A percentile compares a stretch with the other conserved stretches of the same genome.
These are phyloP conservation scores for Pseudochirops corinnae DNA, from an alignment of 2,797 vertebrate species.

Conservation along the genomic window DNA sequence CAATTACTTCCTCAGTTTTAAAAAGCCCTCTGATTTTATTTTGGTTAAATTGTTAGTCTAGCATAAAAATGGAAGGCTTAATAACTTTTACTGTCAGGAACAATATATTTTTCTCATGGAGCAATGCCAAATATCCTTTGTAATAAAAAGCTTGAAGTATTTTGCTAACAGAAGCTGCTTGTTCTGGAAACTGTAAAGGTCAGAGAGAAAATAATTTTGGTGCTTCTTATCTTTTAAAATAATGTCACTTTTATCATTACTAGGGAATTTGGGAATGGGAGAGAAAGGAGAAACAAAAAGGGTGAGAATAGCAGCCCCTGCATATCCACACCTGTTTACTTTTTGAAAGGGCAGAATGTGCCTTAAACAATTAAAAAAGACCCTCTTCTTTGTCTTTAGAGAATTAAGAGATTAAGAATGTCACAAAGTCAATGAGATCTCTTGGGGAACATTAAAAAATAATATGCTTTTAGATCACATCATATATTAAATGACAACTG, in stretches of 20 bases:
- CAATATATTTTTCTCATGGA: constrained; percentile 73
- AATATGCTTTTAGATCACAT: constrained; percentile 87
- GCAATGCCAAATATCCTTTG: constrained; percentile 80
- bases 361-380: constrained; percentile 80
- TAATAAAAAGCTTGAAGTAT: constrained; percentile 84
- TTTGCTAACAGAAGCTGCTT: constrained; percentile 83
- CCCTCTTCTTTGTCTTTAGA: constrained; percentile 83
- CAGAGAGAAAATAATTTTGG: constrained; percentile 86
- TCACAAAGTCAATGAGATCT: constrained; percentile 86
- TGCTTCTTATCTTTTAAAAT: constrained; percentile 87
- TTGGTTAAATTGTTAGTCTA: constrained; percentile 80
- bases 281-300: constrained; percentile 82
- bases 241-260: constrained; percentile 85
- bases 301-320: constrained; percentile 73
- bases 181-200: constrained; percentile 86
- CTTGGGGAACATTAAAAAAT: constrained; percentile 87
- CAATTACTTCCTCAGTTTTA: constrained; percentile 73
- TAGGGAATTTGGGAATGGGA: constrained; percentile 84
- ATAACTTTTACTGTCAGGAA: constrained; percentile 82
- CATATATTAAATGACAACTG: constrained; percentile 87
- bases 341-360: constrained; percentile 72
- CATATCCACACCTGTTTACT: constrained; percentile 74
- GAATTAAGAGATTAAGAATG: constrained; percentile 87
- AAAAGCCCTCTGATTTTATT: constrained; percentile 76
- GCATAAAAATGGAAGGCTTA: constrained; percentile 77